These are phyloP conservation scores for Zaprionus kolodkinae DNA, from an alignment of 1,140 invertebrate species.

Conservation along the genomic window DNA sequence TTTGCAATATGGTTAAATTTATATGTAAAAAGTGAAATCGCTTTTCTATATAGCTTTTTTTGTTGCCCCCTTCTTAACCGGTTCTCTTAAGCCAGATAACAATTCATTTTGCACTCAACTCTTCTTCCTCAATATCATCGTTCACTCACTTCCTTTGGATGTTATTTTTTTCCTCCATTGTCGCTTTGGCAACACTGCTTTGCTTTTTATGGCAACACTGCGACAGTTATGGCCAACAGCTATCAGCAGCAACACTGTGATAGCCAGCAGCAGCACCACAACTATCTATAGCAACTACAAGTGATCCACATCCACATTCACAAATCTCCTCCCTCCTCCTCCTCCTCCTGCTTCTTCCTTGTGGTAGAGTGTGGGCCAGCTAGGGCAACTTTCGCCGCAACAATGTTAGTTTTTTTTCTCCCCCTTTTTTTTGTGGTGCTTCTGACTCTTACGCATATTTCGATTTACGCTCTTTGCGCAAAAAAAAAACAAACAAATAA, in stretches of 20 bases:
- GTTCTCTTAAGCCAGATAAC: not conserved
- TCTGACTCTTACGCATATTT: constrained; percentile 39
- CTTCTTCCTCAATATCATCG: constrained; percentile 5
- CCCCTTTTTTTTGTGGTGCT: not conserved
- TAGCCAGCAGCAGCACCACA: not conserved
- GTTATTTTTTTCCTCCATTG: not conserved
- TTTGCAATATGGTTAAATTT: too few relatives aligned
- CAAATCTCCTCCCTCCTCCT: not conserved
- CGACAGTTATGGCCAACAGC: constrained; percentile 27
- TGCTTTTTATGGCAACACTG: constrained; percentile 43
- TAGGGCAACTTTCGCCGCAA: constrained; percentile 53
- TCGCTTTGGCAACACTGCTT: constrained; percentile 39
- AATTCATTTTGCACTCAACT: constrained; percentile 17
- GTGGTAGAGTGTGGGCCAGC: constrained; percentile 26
- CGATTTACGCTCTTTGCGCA: constrained; percentile 28
- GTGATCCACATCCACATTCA: constrained; percentile 18
- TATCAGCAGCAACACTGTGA: constrained; percentile 8
- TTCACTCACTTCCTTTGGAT: constrained; percentile 34
- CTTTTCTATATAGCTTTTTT: not conserved
- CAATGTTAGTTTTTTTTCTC: constrained; percentile 34
- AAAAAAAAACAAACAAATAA: constrained; percentile 44
- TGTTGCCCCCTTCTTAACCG: not conserved
- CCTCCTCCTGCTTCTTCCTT: not conserved
- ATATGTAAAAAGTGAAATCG: not conserved
- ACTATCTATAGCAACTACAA: not conserved